Conservation (phyloP, 1,140 invertebrate species). For the Eulimnadia texana region DNA sequence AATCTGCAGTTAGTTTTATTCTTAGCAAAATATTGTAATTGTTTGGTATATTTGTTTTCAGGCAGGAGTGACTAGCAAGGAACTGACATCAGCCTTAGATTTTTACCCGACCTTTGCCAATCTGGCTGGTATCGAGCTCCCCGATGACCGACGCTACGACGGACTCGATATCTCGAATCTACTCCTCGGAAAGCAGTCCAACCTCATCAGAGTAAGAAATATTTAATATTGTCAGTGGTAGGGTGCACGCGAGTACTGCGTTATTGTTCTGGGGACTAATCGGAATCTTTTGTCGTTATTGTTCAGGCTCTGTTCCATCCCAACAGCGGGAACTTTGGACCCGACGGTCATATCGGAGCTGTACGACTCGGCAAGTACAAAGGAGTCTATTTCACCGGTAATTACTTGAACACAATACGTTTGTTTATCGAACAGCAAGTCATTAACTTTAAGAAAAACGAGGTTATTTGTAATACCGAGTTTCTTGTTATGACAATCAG, state of each 20-base stretch:
- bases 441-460: no score
- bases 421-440: no score
- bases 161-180: constrained; percentile 17
- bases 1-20: no score
- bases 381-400: constrained; percentile 20
- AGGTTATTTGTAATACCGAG: no score
- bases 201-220: neutral
- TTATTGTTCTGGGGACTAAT: no score
- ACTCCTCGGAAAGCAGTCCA: constrained; percentile 1
- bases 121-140: constrained; percentile 12
- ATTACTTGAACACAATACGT: neutral
- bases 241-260: no score
- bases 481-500: no score
- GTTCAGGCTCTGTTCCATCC: constrained; percentile 20
- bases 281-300: no score
- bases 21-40: no score
- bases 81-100: constrained; percentile 17
- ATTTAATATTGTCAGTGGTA: neutral
- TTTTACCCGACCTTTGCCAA: constrained; percentile 18
- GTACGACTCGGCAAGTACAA: constrained; percentile 19
- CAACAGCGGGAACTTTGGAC: constrained; percentile 15
- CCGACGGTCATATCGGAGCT: constrained; percentile 18
- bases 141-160: constrained; percentile 15
- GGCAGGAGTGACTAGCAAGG: constrained; percentile 14
- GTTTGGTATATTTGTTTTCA: constrained; percentile 6